Base-by-base conservation (phyloP, 2,797 vertebrate species). In the Halcyon leucocephala region DNA sequence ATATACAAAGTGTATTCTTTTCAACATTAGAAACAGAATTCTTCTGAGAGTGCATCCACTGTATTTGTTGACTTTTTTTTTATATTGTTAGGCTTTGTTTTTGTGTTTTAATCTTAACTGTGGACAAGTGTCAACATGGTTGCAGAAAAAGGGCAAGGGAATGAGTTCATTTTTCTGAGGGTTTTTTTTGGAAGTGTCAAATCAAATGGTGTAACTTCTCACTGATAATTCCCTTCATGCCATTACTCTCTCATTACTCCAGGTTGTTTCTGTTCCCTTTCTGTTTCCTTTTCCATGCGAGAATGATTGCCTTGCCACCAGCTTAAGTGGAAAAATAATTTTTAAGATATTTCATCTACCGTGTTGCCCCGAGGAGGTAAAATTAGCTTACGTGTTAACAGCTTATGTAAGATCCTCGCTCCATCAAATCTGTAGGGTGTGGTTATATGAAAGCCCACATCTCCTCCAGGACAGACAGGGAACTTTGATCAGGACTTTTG, bases 181-280 rank as follows among this genome's bases (percentile, higher is more conserved):
- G 2, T 5, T 21, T 72, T 72, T 65, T 67, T 51, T 65, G 14
- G 21, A 92, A n/a, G 4, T 25, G 44, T 74, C 19, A 61, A 65
- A 86, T 82, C n/a, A 92, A 90, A 78, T 8, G 15, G 13, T 73
- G 31, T 33, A 83, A 57, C 69, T 85, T 72, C 54, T 92, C 39
- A 62, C 35, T 54, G n/a, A 5, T 89, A 72, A 58, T 84, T 84
- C 21, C 17, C 19, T 66, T 82, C 19, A 48, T 72, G 33, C 1
- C 21, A 24, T 46, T 82, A 16, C 24, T 89, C 25, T 85, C 16
- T 81, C 31, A 90, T 73, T 64, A 57, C 52, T 60, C 71, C 72
- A 64, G 60, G 60, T 87, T 91, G 67, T 87, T 95, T 95, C 60
- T 84, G n/a, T 92, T 90, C 58, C 18, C 17, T 67, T 81, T 78